These are phyloP conservation scores for Tanypteryx hageni DNA, from an alignment of 2,888 invertebrate species.

Conservation along the genomic window DNA sequence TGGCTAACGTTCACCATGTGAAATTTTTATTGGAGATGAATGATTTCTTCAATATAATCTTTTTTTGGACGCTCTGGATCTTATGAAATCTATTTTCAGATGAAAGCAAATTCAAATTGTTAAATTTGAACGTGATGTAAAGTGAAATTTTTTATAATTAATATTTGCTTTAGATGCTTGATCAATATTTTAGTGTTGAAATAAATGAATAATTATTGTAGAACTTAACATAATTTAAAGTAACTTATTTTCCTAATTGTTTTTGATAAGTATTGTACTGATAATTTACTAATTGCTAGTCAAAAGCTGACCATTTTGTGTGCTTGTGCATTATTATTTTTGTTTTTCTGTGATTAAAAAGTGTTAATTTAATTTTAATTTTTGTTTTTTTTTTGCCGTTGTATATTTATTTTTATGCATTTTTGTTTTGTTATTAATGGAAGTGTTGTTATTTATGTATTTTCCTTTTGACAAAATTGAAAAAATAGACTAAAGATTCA, in stretches of 20 bases:
- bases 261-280: slow-evolving; percentile 17
- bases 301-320: slow-evolving; percentile 23
- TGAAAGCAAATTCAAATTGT: not conserved
- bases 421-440: slow-evolving; percentile 55
- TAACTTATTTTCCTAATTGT: slow-evolving; percentile 59
- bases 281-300: slow-evolving; percentile 50
- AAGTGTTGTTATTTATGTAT: slow-evolving; percentile 53
- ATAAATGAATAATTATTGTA: not conserved
- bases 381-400: slow-evolving; percentile 27
- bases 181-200: not conserved
- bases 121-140: not conserved
- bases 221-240: not conserved
- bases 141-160: slow-evolving; percentile 13
- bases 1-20: slow-evolving; percentile 8
- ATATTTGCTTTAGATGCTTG: slow-evolving; percentile 45
- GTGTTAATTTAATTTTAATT: not conserved
- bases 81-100: not conserved
- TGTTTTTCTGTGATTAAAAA: slow-evolving; percentile 49
- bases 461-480: slow-evolving; percentile 21
- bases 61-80: not conserved
- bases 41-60: not conserved
- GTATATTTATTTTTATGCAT: slow-evolving; percentile 44
- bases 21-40: not conserved
- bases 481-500: slow-evolving; percentile 30
- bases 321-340: slow-evolving; percentile 43